Conservation (phyloP, 2,113 vertebrate genomes). For the Crypturellus undulatus region DNA sequence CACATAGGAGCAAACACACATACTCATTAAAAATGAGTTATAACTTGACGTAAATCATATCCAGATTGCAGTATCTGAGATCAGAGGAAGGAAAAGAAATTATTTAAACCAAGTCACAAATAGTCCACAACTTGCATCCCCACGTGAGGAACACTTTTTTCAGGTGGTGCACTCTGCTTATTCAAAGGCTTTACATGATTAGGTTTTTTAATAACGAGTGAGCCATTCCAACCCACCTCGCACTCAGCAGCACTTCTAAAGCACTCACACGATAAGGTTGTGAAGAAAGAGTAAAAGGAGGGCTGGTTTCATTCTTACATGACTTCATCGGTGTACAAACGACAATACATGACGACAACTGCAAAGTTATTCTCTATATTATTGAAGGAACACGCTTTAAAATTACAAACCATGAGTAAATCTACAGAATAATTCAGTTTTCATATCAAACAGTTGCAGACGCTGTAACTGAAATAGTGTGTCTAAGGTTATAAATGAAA, state of each 20-base stretch:
- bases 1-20: background rate
- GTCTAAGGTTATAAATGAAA: conserved; percentile 97
- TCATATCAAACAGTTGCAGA: conserved; percentile 93
- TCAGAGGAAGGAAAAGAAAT: conserved; percentile 57
- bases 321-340: conserved; percentile 65
- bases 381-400: conserved; percentile 82
- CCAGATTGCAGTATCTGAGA: conserved; percentile 53
- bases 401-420: conserved; percentile 87
- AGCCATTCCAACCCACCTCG: conserved; percentile 58
- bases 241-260: conserved; percentile 62
- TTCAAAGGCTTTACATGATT: conserved; percentile 50
- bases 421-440: conserved; percentile 88
- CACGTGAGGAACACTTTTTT: conserved; percentile 34
- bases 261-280: conserved; percentile 20
- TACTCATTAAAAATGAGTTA: conserved; percentile 59
- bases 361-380: conserved; percentile 76
- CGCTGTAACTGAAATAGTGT: conserved; percentile 92
- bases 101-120: conserved; percentile 53
- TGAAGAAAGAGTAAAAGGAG: conserved; percentile 47
- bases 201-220: conserved; percentile 65
- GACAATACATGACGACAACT: conserved; percentile 65
- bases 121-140: conserved; percentile 27
- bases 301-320: conserved; percentile 69
- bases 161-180: conserved; percentile 28
- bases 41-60: conserved; percentile 58